Base-by-base conservation (phyloP, 2,113 vertebrate genomes). In the Dicentrarchus labrax region DNA sequence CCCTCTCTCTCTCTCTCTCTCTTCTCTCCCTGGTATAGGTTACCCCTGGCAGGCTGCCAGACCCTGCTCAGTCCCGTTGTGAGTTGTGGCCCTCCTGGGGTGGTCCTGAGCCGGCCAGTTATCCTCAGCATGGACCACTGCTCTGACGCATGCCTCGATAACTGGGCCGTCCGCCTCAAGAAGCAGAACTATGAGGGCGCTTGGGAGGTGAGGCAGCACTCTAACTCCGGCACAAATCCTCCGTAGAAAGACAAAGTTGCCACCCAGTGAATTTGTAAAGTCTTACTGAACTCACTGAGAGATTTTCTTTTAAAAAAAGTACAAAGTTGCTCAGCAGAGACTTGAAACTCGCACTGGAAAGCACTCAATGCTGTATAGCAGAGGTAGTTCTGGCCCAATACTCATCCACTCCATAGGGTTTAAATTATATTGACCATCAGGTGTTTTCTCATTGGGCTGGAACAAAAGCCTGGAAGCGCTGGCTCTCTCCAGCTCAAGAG, bases 71-170 rank as follows among this genome's bases (percentile, higher is more conserved):
- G 98, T 90, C 98, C 98, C 72, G 96, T 99, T 8, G 96, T 99
- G 94, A 99, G 97, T 96, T 99, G 98, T 2, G 98, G 98, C 43
- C 98, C 98, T n/a, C 98, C 98, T 0, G 98, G 98, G 24, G 98
- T 99, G 86, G 95, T 99, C 86, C 96, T 99, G 86, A 98, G 98
- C 24, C 95, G 98, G 30, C 98, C 98, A 0, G 98, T 98, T 94
- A 98, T 99, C 95, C 96, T 99, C 73, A 95, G 96, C 89, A 97
- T 99, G 97, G 97, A 97, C 86, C 98, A 99, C 93, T 99, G 98
- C 41, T 98, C 97, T 78, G 98, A 99, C 90, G 97, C 97, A 84
- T 96, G 96, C 45, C 95, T 97, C 0, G 98, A 99, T 90, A 97
- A 98, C 95, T 99, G 98, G 98, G 97, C 97, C 92, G 94, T 99